Evolutionary conservation across 2,113 vertebrate species (phyloP).

Genomic region (Campylorhamphus procurvoides): DNA sequence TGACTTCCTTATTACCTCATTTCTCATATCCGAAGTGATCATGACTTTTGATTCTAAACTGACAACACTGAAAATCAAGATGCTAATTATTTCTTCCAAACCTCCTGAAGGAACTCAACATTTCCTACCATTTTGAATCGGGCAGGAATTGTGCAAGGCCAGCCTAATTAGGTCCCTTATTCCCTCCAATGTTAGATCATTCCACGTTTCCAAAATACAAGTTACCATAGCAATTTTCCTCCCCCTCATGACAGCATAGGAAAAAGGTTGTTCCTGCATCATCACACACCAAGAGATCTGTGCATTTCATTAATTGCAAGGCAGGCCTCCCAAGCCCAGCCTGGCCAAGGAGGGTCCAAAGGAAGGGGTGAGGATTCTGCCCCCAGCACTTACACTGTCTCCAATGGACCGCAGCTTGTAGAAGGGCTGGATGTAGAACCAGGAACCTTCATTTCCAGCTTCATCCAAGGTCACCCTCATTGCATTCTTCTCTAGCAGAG

Average conservation of each 20-base stretch:
- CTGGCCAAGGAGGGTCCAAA: background rate
- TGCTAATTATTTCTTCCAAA: background rate
- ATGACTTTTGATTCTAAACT: background rate
- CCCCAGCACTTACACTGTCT: constrained; percentile 87
- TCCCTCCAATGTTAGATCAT: constrained; percentile 26
- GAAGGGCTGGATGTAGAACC: constrained; percentile 99
- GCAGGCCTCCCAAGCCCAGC: background rate
- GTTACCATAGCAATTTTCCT: constrained; percentile 73
- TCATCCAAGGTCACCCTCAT: constrained; percentile 97
- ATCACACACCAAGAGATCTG: background rate
- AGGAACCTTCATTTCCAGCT: constrained; percentile 97
- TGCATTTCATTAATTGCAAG: background rate
- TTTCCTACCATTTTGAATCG: constrained; percentile 5
- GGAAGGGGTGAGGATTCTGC: rapidly evolving
- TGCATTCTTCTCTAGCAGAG: constrained; percentile 96
- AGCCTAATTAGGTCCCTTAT: constrained; percentile 46
- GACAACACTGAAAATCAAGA: background rate
- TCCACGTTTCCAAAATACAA: constrained; percentile 66
- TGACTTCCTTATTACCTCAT: background rate
- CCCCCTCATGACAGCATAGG: constrained; percentile 21
- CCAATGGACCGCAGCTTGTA: constrained; percentile 98
- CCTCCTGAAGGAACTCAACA: background rate
- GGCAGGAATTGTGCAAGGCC: constrained; percentile 27
- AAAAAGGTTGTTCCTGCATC: constrained; percentile 18
- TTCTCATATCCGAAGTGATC: background rate